Base-by-base conservation (phyloP, 1,140 invertebrate genomes). In the Limonius californicus region DNA sequence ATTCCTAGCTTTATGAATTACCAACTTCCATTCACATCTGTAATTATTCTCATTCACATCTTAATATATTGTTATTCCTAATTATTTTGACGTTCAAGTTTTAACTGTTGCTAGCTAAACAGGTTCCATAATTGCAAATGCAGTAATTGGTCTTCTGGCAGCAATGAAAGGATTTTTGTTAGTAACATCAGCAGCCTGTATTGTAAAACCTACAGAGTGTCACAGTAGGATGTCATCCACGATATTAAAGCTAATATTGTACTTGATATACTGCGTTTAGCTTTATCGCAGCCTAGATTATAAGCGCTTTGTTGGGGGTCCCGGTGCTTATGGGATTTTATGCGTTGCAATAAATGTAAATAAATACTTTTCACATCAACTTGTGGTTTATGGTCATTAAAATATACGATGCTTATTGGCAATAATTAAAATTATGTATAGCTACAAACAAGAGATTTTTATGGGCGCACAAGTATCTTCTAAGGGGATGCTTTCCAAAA, bases 271-370 rank as follows among this genome's bases (percentile, higher is more conserved):
- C 19, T 12, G 14, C 45, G 45, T 14, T 19, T 50, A 14, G 7
- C 19, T 50, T 50, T 50, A 50, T 50, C 16, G 19, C 45, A 50
- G 45, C n/a, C 45, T 50, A 50, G 45, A 50, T 50, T 50, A 50
- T 12, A 50, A 2, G 3, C 12, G 45, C 45, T 18, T 50, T 50
- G 45, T 50, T 50, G 45, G 45, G 14, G 45, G 45, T 50, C 45
- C 45, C 2, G 45, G 15, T 50, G 45, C 14, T 50, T 21, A 50
- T 50, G 12, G 16, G 6, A 50, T 50, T 50, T 50, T 50, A 50
- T 50, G 45, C 19, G 45, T 19, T 50, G 45, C 16, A 50, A 50
- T 50, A 50, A 50, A 50, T 50, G 45, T 50, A 50, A 50, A 50
- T 50, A 50, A 50, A 50, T 21, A 50, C 20, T 50, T 50, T 50